Conservation (phyloP, 2,113 vertebrate species). For the Nicator chloris region DNA sequence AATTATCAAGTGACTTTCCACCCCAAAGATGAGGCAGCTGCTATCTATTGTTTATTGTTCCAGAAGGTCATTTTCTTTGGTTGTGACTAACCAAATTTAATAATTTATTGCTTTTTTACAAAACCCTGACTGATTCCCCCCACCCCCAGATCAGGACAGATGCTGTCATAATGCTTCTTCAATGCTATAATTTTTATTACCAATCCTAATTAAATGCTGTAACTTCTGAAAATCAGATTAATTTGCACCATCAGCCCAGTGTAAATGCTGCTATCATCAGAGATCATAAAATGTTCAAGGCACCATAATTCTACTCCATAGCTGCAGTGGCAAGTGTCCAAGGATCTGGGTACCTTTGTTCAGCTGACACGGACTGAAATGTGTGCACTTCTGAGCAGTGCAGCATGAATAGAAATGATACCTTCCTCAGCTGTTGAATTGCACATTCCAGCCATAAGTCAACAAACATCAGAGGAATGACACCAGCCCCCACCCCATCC, state of each 20-base stretch:
- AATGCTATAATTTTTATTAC: neutral
- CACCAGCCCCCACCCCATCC: neutral
- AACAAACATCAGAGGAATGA: neutral
- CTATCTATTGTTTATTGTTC: neutral
- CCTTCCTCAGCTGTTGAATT: neutral
- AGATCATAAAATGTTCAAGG: neutral
- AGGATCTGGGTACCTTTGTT: neutral
- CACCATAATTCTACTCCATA: neutral
- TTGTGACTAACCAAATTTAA: neutral
- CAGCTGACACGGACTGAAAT: neutral
- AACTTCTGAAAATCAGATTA: slow-evolving; percentile 10
- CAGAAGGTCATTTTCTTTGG: neutral
- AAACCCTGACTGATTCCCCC: neutral
- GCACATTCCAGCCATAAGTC: neutral
- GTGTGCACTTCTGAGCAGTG: neutral
- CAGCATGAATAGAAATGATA: neutral
- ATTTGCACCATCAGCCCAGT: neutral
- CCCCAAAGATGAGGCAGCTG: neutral
- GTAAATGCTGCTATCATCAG: neutral
- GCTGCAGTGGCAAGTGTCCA: neutral
- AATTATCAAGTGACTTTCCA: neutral
- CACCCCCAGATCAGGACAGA: neutral
- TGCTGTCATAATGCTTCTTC: neutral
- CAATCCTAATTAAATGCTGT: neutral
- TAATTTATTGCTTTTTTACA: neutral